Percentiles rank a stretch among this genome's conserved stretches.
Conservation (phyloP, 53 echinoderm and acorn worm species). For the Arbacia lixula region DNA sequence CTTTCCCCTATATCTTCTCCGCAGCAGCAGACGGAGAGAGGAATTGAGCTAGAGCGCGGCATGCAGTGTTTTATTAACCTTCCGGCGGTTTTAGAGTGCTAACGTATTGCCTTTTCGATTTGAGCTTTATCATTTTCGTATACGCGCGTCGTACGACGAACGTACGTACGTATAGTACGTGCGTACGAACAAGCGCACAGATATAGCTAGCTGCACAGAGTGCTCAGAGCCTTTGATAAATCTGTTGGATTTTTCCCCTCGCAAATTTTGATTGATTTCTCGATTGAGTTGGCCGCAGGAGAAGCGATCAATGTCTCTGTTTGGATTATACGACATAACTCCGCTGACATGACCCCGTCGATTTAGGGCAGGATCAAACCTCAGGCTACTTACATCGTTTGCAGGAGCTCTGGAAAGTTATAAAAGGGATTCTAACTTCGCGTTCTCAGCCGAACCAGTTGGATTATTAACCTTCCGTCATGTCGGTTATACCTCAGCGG, state of each 20-base stretch:
- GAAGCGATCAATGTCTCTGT: conserved; percentile 1
- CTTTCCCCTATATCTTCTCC: too few relatives aligned
- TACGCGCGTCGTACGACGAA: too few relatives aligned
- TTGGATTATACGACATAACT: conserved; percentile 17
- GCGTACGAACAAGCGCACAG: too few relatives aligned
- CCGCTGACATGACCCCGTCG: neutral
- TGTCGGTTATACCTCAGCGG: conserved; percentile 42
- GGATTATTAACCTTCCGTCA: conserved; percentile 17
- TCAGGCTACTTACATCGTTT: neutral
- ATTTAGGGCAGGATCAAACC: neutral
- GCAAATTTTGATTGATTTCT: conserved; percentile 39
- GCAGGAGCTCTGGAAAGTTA: neutral
- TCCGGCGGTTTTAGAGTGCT: neutral
- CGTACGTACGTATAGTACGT: too few relatives aligned
- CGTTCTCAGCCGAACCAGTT: neutral
- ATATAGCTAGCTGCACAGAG: too few relatives aligned
- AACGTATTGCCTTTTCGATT: too few relatives aligned
- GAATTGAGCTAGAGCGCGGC: neutral
- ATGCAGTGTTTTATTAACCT: conserved; percentile 44
- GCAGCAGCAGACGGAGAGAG: conserved; percentile 1
- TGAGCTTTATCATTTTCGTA: too few relatives aligned
- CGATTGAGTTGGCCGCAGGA: neutral
- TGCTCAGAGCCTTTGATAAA: too few relatives aligned
- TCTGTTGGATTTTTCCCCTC: too few relatives aligned
- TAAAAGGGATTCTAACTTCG: conserved; percentile 8